These are phyloP conservation scores for Tryphoninae sp. DNA, from an alignment of 2,888 invertebrate species.

Conservation along the genomic window DNA sequence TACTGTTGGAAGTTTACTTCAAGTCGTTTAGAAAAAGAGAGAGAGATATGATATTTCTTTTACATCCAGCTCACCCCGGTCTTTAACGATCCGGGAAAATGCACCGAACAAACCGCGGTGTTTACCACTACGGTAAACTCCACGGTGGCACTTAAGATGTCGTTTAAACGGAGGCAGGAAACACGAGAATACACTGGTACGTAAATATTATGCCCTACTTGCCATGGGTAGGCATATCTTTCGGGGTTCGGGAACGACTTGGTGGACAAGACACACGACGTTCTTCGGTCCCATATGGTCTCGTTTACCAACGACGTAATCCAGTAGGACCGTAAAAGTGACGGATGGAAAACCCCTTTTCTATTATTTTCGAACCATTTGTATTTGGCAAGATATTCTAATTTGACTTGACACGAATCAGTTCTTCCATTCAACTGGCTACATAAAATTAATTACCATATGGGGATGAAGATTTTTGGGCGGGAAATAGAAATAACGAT, in stretches of 20 bases:
- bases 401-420: background rate
- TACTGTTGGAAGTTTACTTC: too few species aligned
- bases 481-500: too few species aligned
- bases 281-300: constrained; percentile 53
- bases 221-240: constrained; percentile 65
- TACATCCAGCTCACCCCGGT: constrained; percentile 40
- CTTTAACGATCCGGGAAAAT: constrained; percentile 68
- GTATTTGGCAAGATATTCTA: background rate
- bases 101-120: constrained; percentile 69
- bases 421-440: too few species aligned
- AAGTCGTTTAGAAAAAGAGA: background rate
- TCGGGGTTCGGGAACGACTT: background rate
- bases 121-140: constrained; percentile 77
- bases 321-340: constrained; percentile 12
- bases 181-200: constrained; percentile 78
- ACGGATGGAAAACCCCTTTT: constrained; percentile 18
- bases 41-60: constrained; percentile 23
- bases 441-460: too few species aligned
- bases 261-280: constrained; percentile 40
- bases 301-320: constrained; percentile 57
- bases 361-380: background rate
- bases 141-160: constrained; percentile 79
- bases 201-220: constrained; percentile 80
- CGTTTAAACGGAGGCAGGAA: constrained; percentile 80
- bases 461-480: too few species aligned